Evolutionary conservation across 2,797 vertebrate genomes (phyloP).

Genomic region (Enteromius trimaculatus): DNA sequence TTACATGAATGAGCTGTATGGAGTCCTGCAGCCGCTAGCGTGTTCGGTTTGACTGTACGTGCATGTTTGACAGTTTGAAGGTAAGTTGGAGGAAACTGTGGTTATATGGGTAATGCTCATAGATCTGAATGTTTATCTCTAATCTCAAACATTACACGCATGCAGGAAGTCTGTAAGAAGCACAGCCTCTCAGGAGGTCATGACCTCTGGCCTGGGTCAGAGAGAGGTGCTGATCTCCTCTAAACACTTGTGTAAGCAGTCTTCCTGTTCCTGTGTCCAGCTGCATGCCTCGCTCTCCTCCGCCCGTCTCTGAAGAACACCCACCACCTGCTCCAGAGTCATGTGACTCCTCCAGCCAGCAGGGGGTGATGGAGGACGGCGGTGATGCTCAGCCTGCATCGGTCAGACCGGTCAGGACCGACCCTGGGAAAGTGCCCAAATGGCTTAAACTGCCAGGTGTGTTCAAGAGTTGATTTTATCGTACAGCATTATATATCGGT

Average conservation of each 20-base stretch:
- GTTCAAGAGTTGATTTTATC: constrained; percentile 14
- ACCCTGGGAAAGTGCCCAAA: constrained; percentile 86
- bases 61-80: too few species aligned
- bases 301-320: constrained; percentile 63
- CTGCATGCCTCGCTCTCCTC: constrained; percentile 74
- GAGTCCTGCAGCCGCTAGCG: too few species aligned
- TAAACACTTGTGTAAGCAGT: background rate
- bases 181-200: constrained; percentile 44
- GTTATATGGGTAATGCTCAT: too few species aligned
- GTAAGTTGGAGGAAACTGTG: too few species aligned
- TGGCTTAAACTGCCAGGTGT: constrained; percentile 96
- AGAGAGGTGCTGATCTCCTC: constrained; percentile 32
- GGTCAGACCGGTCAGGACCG: constrained; percentile 67
- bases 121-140: too few species aligned
- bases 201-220: constrained; percentile 54
- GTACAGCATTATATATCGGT: too few species aligned
- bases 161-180: constrained; percentile 39
- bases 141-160: background rate
- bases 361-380: constrained; percentile 16
- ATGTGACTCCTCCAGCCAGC: constrained; percentile 44
- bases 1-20: too few species aligned
- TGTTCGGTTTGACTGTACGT: too few species aligned
- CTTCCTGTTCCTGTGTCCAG: constrained; percentile 59
- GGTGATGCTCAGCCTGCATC: constrained; percentile 48
- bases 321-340: constrained; percentile 49